Base-by-base conservation (phyloP, 2,888 invertebrate genomes). In the Sclerodermus sp. region DNA sequence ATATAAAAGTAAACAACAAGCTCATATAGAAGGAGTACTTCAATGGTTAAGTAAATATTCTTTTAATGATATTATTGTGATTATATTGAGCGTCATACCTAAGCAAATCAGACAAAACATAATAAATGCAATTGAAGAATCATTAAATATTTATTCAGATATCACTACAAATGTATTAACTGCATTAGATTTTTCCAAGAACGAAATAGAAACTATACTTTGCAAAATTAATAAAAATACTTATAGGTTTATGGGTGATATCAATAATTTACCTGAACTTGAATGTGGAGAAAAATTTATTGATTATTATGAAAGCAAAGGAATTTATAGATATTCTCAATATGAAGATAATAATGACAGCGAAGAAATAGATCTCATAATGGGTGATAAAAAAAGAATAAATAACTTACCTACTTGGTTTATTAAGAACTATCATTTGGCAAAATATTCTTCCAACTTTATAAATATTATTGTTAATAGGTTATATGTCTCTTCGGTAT, bases 41-140 rank as follows among this genome's bases (percentile, higher is more conserved):
- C 81, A 84, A 49, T 95, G 94, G 93, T 70, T 95, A 1, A 83
- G 85, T 62, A 83, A 85, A 65, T 87, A 89, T 71, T 86, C 84
- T 0, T 79, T 87, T 15, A 85, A 90, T n/a, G 81, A 86, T 1
- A 92, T 91, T 0, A 78, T 91, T 12, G 72, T 80, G 8, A 87
- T 86, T 74, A 84, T 91, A 58, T 67, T 91, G 29, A 82, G 83
- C 0, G 80, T 85, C 55, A 73, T 89, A 42, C 86, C 84, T 62
- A 82, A 82, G 64, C 73, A 74, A 1, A 79, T 82, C 36, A 82
- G 88, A 23, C 73, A 79, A 31, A 79, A 74, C 46, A 79, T 89
- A 14, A 74, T 83, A 42, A 66, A 73, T 1, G 82, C 85, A 55
- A 86, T 91, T 12, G 82, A 85, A 62, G 80, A 79, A 31, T 85